phyloP scores from a whole-genome alignment of 2,888 invertebrate species.

The Chouioia cunea region DNA sequence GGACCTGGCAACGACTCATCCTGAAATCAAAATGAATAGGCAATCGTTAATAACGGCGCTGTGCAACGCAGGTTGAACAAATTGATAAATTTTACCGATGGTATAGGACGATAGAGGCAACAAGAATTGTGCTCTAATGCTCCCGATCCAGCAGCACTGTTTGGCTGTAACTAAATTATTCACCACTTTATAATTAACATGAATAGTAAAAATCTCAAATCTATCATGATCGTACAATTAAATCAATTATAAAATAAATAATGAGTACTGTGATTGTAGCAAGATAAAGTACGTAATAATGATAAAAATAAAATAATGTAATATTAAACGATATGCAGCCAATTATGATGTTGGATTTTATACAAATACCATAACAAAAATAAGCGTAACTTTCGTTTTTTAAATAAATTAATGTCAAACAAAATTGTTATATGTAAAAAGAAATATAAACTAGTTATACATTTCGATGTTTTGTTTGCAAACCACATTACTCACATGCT shows the following conservation, averaged over 20 bases:
- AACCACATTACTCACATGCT: conserved; percentile 79
- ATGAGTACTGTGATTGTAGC: conserved; percentile 43
- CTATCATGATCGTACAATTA: neutral
- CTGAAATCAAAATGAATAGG: conserved; percentile 62
- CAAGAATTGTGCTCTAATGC: conserved; percentile 97
- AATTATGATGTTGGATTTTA: too few species aligned
- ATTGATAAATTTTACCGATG: conserved; percentile 67
- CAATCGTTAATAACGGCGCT: neutral
- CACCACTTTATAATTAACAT: neutral
- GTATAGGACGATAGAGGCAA: conserved; percentile 83
- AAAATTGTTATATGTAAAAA: neutral
- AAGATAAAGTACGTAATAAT: conserved; percentile 21
- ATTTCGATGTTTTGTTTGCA: conserved; percentile 47
- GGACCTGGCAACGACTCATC: conserved; percentile 79
- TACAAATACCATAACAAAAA: conserved; percentile 31
- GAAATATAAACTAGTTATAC: conserved; percentile 50
- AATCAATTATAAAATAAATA: conserved; percentile 28
- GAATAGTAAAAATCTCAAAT: conserved; percentile 12
- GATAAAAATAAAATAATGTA: conserved; percentile 9
- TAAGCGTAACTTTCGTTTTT: conserved; percentile 8
- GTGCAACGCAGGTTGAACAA: neutral
- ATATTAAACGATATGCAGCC: conserved; percentile 43
- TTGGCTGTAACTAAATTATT: conserved; percentile 80
- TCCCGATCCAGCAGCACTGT: conserved; percentile 95
- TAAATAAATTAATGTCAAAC: conserved; percentile 11